A percentile compares a stretch with the other conserved stretches of the same genome.
These are phyloP conservation scores for Urocyon cinereoargenteus DNA, from an alignment of 2,797 vertebrate species.

Conservation along the genomic window DNA sequence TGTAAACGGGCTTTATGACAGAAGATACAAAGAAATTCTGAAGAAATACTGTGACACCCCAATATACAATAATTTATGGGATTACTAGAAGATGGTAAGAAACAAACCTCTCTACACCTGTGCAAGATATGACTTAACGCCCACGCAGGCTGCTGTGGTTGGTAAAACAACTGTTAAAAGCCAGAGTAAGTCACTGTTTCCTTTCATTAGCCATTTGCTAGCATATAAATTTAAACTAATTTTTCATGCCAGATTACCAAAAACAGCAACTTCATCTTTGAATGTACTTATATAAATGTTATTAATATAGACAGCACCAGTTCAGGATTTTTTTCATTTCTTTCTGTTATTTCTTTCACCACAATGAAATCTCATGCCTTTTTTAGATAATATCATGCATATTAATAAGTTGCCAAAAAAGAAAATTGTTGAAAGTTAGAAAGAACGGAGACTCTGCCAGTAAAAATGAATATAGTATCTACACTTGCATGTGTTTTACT, in stretches of 20 bases:
- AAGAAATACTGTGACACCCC: conserved; percentile 42
- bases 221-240: not conserved
- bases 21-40: conserved; percentile 87
- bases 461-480: not conserved
- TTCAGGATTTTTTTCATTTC: not conserved
- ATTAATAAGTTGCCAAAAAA: conserved; percentile 40
- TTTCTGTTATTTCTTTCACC: conserved; percentile 14
- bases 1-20: conserved; percentile 86
- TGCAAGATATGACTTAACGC: fast-evolving
- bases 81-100: not conserved
- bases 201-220: not conserved
- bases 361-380: not conserved
- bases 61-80: too few relatives aligned
- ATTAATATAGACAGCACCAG: not conserved
- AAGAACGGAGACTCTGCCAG: not conserved
- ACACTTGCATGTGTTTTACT: not conserved
- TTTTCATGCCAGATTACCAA: not conserved
- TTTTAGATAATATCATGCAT: not conserved
- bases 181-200: not conserved
- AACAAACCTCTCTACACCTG: not conserved
- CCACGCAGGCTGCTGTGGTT: not conserved
- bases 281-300: not conserved
- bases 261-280: not conserved
- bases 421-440: not conserved
- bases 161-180: not conserved